Base-by-base conservation (phyloP, 2,797 vertebrate genomes). In the Clarias platycephalus region DNA sequence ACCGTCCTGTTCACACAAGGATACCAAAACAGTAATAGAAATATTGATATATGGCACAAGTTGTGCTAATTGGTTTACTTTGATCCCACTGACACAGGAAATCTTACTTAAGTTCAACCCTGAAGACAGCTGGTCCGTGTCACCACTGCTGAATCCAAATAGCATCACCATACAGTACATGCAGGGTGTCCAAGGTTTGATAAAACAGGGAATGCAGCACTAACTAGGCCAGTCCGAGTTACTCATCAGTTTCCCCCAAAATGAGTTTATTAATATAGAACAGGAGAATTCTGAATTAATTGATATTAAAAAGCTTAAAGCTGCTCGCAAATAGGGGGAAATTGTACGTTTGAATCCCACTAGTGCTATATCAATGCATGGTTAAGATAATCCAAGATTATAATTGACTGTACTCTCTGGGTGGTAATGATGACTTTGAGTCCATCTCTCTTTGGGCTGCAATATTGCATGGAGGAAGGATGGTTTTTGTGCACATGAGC, bases 21-120 rank as follows among this genome's bases (percentile, higher is more conserved):
- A 55, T 55, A 75, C 49, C 2, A 1, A 63, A 77, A 37, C 4
- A 5, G 40, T 63, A 37, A 71, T 58, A 81, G 49, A 53, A 62
- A 34, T 62, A 84, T 58, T 44, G 63, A 57, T 57, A 57, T 34
- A 37, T 76, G 63, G 72, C 44, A 68, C 15, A 2, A 63, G 34
- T 57, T 62, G 34, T 53, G 57, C 9, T 80, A 49, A 71, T 78
- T 81, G 82, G 26, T 66, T 80, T 40, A 37, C 80, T 85, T 55
- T 64, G 26, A 68, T 75, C 66, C 49, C 76, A 83, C 84, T 70
- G 68, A 87, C 87, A 86, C 15, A 44, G 78, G 81, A 79, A 89
- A 89, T 89, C 85, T 88, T 86, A 84, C 64, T 83, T 89, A 63
- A 90, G 89, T 90, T 86, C 79, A 87, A 31, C 53, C 44, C 75